Evolutionary conservation across 2,113 vertebrate species (phyloP).

Genomic region (Pseudois nayaur): DNA sequence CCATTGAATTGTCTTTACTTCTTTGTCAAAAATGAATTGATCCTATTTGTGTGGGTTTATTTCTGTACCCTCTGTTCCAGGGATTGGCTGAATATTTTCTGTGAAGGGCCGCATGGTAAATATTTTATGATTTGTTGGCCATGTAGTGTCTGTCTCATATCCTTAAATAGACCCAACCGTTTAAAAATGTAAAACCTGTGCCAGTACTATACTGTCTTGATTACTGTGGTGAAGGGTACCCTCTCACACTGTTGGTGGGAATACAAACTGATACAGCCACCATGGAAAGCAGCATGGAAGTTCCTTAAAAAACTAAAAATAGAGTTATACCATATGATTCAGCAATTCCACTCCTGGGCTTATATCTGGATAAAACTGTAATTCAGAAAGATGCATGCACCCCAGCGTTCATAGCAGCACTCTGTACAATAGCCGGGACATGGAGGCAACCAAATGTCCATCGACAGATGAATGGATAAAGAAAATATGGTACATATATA

Average conservation of each 20-base stretch:
- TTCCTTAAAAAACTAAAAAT: neutral
- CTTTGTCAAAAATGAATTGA: neutral
- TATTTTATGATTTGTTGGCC: neutral
- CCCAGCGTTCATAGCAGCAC: neutral
- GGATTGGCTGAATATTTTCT: neutral
- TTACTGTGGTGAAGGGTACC: neutral
- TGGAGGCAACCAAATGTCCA: neutral
- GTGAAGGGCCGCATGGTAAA: neutral
- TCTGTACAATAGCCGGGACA: neutral
- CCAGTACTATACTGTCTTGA: neutral
- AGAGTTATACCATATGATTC: neutral
- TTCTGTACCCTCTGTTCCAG: neutral
- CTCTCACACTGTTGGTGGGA: neutral
- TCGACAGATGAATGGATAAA: neutral
- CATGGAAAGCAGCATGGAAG: neutral
- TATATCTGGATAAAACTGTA: neutral
- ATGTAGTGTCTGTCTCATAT: neutral
- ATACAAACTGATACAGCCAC: neutral
- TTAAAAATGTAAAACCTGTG: neutral
- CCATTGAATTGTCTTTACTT: neutral
- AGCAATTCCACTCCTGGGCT: neutral
- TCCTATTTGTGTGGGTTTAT: neutral
- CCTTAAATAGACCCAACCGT: neutral
- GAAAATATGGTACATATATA: neutral
- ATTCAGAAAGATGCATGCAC: neutral